Conservation (phyloP, 2,797 vertebrate genomes). For the Pseudochirops cupreus region DNA sequence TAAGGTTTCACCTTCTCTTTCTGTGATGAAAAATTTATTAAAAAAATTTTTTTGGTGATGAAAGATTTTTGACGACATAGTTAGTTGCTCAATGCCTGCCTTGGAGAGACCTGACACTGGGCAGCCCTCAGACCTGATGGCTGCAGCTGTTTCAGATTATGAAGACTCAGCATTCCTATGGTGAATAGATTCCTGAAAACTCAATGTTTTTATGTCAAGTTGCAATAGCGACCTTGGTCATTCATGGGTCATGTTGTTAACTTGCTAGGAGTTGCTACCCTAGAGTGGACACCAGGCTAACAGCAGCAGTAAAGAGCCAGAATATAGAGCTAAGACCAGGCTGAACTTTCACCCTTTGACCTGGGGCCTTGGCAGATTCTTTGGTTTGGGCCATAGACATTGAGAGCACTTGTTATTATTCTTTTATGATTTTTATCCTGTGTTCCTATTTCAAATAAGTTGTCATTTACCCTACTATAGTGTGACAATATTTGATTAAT, state of each 20-base stretch:
- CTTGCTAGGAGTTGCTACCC: not conserved
- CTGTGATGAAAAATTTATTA: not conserved
- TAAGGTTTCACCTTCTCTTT: not conserved
- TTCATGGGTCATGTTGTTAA: slow-evolving; percentile 17
- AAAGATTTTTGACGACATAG: not conserved
- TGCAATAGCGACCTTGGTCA: not conserved
- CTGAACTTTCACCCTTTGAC: not conserved
- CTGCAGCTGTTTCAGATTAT: not conserved
- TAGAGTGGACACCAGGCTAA: not conserved
- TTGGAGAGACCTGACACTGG: not conserved
- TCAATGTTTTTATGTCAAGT: not conserved
- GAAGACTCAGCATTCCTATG: not conserved
- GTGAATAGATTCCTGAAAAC: not conserved
- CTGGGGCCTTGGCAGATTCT: not conserved
- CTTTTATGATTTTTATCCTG: not conserved
- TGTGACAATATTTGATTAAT: not conserved
- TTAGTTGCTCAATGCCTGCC: not conserved
- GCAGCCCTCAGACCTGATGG: not conserved
- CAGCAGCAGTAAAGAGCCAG: not conserved
- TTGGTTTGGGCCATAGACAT: not conserved
- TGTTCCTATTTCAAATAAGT: not conserved
- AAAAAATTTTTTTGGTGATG: not conserved
- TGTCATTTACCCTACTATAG: not conserved
- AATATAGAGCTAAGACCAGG: not conserved
- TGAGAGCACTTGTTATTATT: not conserved